phyloP scores from a whole-genome alignment of 2,888 invertebrate species.

The Orthosia cruda region DNA sequence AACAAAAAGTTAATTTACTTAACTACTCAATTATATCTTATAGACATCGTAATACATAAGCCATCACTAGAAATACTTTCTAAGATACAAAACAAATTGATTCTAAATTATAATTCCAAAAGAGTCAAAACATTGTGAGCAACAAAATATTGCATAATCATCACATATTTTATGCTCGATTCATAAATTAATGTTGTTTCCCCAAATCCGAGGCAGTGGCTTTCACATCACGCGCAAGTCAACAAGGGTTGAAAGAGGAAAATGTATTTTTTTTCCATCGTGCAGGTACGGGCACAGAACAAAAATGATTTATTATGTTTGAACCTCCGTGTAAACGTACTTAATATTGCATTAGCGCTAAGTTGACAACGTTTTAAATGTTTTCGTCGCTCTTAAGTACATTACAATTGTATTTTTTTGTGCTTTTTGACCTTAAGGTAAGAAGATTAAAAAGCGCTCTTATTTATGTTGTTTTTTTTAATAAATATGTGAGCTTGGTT shows the following conservation, averaged over 20 bases:
- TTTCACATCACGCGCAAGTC: slow-evolving; percentile 72
- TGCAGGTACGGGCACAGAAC: slow-evolving; percentile 63
- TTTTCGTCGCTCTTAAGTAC: slow-evolving; percentile 56
- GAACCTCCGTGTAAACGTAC: slow-evolving; percentile 68
- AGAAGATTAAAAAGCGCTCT: slow-evolving; percentile 37
- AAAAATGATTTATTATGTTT: slow-evolving; percentile 72
- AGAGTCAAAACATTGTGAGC: slow-evolving; percentile 31
- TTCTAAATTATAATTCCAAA: slow-evolving; percentile 35
- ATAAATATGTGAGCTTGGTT: slow-evolving; percentile 12
- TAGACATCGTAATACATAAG: background rate
- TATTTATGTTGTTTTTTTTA: background rate
- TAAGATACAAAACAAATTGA: slow-evolving; percentile 22
- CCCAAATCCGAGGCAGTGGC: slow-evolving; percentile 69
- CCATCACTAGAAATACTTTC: background rate
- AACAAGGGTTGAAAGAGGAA: slow-evolving; percentile 67
- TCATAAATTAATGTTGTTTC: slow-evolving; percentile 75
- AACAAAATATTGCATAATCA: slow-evolving; percentile 65
- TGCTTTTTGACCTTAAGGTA: slow-evolving; percentile 17
- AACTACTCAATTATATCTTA: background rate
- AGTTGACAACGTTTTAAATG: slow-evolving; percentile 65
- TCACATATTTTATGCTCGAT: slow-evolving; percentile 70
- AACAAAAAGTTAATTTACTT: background rate
- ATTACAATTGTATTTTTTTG: slow-evolving; percentile 58
- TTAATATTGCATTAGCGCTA: slow-evolving; percentile 69
- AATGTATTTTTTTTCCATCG: slow-evolving; percentile 62